Percentiles rank a stretch among this genome's conserved stretches.
Evolutionary conservation across 2,797 vertebrate species (phyloP).

Genomic region (Peromyscus eremicus): DNA sequence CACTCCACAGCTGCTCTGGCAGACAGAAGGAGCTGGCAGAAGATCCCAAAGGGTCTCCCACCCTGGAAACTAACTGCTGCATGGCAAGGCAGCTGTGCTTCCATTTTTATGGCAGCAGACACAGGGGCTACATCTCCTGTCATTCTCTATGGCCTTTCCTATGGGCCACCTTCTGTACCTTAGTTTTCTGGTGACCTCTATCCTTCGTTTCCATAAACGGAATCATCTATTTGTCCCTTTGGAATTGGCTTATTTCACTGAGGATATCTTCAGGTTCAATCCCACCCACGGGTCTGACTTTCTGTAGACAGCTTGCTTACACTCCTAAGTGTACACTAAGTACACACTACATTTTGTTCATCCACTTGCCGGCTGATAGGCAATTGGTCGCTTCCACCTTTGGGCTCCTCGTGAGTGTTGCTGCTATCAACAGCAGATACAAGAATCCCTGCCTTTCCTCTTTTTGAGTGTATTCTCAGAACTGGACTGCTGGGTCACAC

Average conservation of each 20-base stretch:
- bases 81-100: not conserved
- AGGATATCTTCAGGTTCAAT: not conserved
- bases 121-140: fast-evolving
- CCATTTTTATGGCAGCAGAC: not conserved
- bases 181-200: not conserved
- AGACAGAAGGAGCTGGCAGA: not conserved
- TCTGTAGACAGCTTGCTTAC: not conserved
- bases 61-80: not conserved
- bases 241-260: not conserved
- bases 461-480: not conserved
- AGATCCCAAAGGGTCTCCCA: not conserved
- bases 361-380: fast-evolving
- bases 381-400: not conserved
- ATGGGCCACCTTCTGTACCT: not conserved
- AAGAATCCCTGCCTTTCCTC: not conserved
- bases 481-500: not conserved
- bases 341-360: not conserved
- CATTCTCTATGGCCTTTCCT: fast-evolving
- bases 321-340: no score
- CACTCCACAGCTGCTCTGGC: not conserved
- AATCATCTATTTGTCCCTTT: not conserved
- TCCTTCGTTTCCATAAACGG: not conserved
- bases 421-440: no score
- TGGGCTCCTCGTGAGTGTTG: not conserved
- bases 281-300: not conserved